Evolutionary conservation across 1,140 invertebrate genomes (phyloP).

Genomic region (Helicoverpa zea): DNA sequence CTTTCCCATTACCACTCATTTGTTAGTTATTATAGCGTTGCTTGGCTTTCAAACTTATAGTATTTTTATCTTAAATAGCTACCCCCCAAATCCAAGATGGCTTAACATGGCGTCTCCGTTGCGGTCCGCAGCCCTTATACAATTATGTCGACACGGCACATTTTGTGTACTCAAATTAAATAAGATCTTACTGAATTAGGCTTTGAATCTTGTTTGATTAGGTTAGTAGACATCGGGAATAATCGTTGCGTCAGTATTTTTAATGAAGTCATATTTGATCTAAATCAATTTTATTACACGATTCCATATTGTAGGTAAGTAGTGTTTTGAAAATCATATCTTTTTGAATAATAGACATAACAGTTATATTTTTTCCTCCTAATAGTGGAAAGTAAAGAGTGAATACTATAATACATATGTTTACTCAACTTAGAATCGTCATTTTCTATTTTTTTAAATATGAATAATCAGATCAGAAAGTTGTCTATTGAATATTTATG

Average conservation of each 20-base stretch:
- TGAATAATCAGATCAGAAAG: no score
- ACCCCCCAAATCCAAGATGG: neutral
- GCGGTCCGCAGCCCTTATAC: conserved; percentile 15
- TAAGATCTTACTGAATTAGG: conserved; percentile 16
- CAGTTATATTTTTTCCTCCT: neutral
- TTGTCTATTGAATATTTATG: no score
- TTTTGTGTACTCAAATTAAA: conserved; percentile 65
- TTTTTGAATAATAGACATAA: neutral
- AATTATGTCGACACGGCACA: conserved; percentile 74
- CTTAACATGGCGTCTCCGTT: neutral
- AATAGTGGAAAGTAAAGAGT: neutral
- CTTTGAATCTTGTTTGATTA: neutral
- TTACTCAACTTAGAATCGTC: no score
- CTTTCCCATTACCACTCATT: neutral
- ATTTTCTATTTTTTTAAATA: no score
- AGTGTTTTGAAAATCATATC: neutral
- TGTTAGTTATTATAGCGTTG: no score
- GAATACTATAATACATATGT: neutral
- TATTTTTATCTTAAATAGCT: neutral
- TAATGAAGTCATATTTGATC: conserved; percentile 1
- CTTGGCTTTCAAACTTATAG: neutral
- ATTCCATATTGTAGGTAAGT: neutral
- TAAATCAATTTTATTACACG: conserved; percentile 7
- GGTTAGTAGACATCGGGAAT: neutral
- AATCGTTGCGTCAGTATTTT: neutral